Conservation (phyloP, 2,113 vertebrate species). For the Sakesphorus luctuosus region DNA sequence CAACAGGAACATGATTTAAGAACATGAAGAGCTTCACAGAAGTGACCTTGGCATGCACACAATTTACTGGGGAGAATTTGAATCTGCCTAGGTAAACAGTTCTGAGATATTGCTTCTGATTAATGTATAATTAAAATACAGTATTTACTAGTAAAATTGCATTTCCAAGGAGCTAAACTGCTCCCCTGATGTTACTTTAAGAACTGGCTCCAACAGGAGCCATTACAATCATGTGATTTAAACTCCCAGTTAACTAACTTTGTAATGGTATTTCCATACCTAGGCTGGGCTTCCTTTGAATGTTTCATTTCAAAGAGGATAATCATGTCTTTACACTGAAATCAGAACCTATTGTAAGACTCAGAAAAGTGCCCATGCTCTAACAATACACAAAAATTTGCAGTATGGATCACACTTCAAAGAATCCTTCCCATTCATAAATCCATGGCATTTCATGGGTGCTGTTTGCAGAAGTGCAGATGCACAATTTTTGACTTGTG, state of each 20-base stretch:
- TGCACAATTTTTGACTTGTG: background rate
- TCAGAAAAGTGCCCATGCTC: background rate
- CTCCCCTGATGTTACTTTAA: background rate
- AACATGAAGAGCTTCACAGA: background rate
- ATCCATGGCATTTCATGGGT: background rate
- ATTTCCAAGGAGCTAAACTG: background rate
- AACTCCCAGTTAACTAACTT: background rate
- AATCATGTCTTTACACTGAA: background rate
- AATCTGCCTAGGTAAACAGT: background rate
- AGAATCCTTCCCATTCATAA: background rate
- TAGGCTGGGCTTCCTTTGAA: background rate
- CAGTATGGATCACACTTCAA: background rate
- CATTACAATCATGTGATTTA: background rate
- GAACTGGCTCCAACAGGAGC: background rate
- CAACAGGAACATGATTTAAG: background rate
- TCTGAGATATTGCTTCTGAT: background rate
- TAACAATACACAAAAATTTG: background rate
- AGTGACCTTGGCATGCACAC: background rate
- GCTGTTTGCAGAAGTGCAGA: background rate
- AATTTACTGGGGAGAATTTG: background rate
- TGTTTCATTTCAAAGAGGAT: background rate
- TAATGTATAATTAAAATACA: background rate
- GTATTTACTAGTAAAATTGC: background rate
- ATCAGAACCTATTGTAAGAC: fast-evolving
- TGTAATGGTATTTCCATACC: background rate